Conservation (phyloP, 2,888 invertebrate genomes). For the Epinotia brunnichana region DNA sequence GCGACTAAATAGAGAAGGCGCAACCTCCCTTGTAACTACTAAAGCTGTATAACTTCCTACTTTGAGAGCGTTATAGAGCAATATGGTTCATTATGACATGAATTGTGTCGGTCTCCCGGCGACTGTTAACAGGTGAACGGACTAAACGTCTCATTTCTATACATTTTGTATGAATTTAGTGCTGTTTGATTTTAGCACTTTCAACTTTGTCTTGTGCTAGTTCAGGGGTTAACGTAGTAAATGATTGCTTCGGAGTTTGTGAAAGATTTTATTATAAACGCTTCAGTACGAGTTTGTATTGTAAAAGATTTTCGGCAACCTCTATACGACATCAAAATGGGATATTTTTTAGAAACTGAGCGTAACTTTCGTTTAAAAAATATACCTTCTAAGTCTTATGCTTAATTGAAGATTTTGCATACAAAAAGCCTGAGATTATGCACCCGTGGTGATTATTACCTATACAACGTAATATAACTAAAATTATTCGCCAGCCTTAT, state of each 20-base stretch:
- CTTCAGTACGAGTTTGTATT: not conserved
- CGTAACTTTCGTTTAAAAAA: not conserved
- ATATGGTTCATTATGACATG: conserved; percentile 43
- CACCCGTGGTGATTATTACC: not conserved
- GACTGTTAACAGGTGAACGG: conserved; percentile 43
- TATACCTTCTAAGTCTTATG: not conserved
- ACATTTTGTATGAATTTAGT: conserved; percentile 45
- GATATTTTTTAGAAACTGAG: not conserved
- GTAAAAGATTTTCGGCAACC: not conserved
- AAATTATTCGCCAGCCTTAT: too few relatives aligned
- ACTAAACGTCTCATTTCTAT: conserved; percentile 43
- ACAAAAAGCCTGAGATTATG: too few relatives aligned
- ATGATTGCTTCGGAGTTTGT: conserved; percentile 13
- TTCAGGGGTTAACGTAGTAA: conserved; percentile 25
- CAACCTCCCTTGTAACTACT: conserved; percentile 26
- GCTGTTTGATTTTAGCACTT: conserved; percentile 42
- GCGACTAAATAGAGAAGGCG: conserved; percentile 36
- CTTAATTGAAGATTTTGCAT: not conserved
- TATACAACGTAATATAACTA: too few relatives aligned
- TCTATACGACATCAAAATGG: not conserved
- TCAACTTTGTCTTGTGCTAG: conserved; percentile 32
- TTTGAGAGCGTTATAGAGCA: conserved; percentile 28
- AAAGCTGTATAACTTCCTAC: conserved; percentile 33
- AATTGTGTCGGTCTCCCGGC: conserved; percentile 40
- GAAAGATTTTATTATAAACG: conserved; percentile 14